Evolutionary conservation across 2,113 vertebrate genomes (phyloP), one percentile per base, ranked within the genome.

Genomic region (Cololabis saira): DNA sequence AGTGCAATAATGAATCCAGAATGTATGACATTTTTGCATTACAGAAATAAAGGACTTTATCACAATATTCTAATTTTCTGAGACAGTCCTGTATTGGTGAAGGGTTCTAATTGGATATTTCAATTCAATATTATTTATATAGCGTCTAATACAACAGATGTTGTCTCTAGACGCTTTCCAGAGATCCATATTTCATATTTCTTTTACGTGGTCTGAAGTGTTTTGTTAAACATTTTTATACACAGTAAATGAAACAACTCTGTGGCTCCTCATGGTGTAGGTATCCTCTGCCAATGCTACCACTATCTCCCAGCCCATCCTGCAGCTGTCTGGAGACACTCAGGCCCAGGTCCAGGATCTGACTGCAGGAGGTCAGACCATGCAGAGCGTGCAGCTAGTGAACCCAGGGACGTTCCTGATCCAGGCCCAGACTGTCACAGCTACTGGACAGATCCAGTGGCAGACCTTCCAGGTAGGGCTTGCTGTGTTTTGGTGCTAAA

Each of bases 401-500:
- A 99, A 99, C 87, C 96, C 98, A 17, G 97, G 97, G 83, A 94
- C 97, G 65, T 98, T 99, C 91, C 93, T 99, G 87, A 98, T 99
- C 92, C 98, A 98, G 95, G 97, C 98, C 74, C 98, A 99, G 84
- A 99, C 97, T 24, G 95, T 99, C 92, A 95, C 95, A 11, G 95
- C 97, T 67, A 98, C 97, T 9, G 98, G 98, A 70, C 97, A 99
- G 92, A 98, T 99, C 92, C 97, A 98, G 80, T 99, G 98, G 98
- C 98, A 99, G 83, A 99, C 98, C 44, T 99, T 99, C 93, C 98
- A 99, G 95, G 90, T 90, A 53, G 66, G 27, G 27, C 3, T 8
- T 22, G 48, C 27, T 5, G 6, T 14, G 6, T 27, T 76, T 41
- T 16, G 19, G 33, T 14, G 0, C 22, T 22, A 0, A 56, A 37